These are phyloP conservation scores for Etheostoma cragini DNA, from an alignment of 2,113 vertebrate genomes.

Conservation along the genomic window DNA sequence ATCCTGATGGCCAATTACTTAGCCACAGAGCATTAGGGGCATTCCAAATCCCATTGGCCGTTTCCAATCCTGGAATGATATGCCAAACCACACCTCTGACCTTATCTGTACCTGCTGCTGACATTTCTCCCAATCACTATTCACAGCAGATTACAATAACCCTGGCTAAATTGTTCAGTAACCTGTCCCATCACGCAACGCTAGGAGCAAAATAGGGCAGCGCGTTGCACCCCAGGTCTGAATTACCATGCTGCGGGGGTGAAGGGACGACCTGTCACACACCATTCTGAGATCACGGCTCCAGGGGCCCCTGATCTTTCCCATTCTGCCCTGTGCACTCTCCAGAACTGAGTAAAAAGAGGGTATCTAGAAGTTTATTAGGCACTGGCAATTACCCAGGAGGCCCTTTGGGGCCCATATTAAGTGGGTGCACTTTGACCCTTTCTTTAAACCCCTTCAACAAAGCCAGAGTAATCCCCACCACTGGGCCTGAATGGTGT, in stretches of 20 bases:
- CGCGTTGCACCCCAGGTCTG: slow-evolving; percentile 41
- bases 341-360: slow-evolving; percentile 54
- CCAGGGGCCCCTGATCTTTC: slow-evolving; percentile 57
- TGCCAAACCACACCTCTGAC: slow-evolving; percentile 55
- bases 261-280: slow-evolving; percentile 71
- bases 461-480: slow-evolving; percentile 84
- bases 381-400: slow-evolving; percentile 83
- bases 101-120: slow-evolving; percentile 40
- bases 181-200: slow-evolving; percentile 55
- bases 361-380: slow-evolving; percentile 80
- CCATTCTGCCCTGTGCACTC: slow-evolving; percentile 33
- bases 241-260: slow-evolving; percentile 62
- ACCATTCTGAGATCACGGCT: slow-evolving; percentile 53
- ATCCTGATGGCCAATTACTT: slow-evolving; percentile 65
- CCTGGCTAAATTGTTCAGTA: slow-evolving; percentile 57
- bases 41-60: slow-evolving; percentile 55
- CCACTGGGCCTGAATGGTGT: slow-evolving; percentile 65
- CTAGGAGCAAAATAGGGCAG: slow-evolving; percentile 26
- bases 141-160: slow-evolving; percentile 44
- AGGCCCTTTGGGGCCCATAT: slow-evolving; percentile 80
- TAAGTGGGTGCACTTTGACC: slow-evolving; percentile 84
- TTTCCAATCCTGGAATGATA: slow-evolving; percentile 47
- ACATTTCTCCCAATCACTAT: slow-evolving; percentile 48
- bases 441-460: slow-evolving; percentile 77
- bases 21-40: slow-evolving; percentile 40